These are phyloP conservation scores for Tenthredo mesomela DNA, from an alignment of 2,888 invertebrate species.

Conservation along the genomic window DNA sequence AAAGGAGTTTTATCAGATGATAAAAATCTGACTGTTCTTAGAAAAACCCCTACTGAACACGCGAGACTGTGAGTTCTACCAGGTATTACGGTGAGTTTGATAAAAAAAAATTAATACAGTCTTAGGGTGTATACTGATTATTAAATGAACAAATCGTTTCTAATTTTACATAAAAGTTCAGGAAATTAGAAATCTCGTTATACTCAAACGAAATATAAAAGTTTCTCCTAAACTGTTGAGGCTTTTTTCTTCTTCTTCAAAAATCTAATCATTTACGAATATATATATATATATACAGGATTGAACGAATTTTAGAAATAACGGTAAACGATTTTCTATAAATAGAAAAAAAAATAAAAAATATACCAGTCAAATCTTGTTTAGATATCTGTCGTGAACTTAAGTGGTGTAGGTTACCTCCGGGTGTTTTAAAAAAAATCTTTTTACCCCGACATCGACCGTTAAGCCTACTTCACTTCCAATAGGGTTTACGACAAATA, in stretches of 20 bases:
- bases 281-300: neutral
- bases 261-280: neutral
- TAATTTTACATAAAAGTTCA: neutral
- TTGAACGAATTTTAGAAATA: neutral
- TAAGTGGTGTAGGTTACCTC: neutral
- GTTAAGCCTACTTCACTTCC: neutral
- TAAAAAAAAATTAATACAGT: neutral
- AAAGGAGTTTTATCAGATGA: neutral
- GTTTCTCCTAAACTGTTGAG: neutral
- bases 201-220: neutral
- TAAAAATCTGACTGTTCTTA: slow-evolving; percentile 16
- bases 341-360: neutral
- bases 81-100: neutral
- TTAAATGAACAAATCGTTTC: neutral
- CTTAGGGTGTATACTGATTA: neutral
- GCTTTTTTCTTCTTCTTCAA: neutral
- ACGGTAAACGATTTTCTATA: neutral
- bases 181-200: too few species aligned
- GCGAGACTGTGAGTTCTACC: neutral
- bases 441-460: neutral
- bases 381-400: neutral
- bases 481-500: neutral
- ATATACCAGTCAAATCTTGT: neutral
- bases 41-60: neutral
- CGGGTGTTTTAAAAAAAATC: neutral